These are phyloP conservation scores for Podarcis muralis DNA, from an alignment of 2,113 vertebrate genomes.

Conservation along the genomic window DNA sequence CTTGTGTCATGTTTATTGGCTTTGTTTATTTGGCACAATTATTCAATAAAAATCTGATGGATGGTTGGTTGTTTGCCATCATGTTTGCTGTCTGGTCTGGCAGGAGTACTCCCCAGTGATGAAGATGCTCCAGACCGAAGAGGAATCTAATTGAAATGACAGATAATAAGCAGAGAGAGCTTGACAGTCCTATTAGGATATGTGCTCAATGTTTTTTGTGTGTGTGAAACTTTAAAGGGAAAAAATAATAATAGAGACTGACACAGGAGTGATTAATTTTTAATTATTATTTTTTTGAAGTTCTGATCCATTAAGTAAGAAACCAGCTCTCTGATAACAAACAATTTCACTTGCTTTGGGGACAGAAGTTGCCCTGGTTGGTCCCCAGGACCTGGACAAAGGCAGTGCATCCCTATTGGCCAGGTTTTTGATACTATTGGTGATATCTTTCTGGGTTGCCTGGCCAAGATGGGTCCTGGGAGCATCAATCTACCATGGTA, in stretches of 20 bases:
- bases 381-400: background rate
- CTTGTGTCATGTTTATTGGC: too few relatives aligned
- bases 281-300: slow-evolving; percentile 52
- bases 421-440: background rate
- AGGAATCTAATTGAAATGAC: background rate
- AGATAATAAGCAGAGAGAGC: slow-evolving; percentile 40
- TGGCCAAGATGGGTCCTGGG: background rate
- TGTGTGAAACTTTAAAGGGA: too few relatives aligned
- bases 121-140: background rate
- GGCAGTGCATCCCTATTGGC: background rate
- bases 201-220: background rate
- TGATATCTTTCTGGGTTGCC: background rate
- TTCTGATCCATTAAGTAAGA: slow-evolving; percentile 64
- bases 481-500: background rate
- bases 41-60: slow-evolving; percentile 59
- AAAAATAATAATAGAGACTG: slow-evolving; percentile 2
- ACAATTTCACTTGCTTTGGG: background rate
- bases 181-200: slow-evolving; percentile 16
- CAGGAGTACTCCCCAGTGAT: background rate
- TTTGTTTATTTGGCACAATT: background rate
- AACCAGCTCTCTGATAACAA: slow-evolving; percentile 31
- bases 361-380: background rate
- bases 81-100: background rate
- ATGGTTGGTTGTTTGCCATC: slow-evolving; percentile 25
- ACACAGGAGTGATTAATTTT: slow-evolving; percentile 40